phyloP scores from a whole-genome alignment of 2,797 vertebrate genomes.

The Alcedo atthis region DNA sequence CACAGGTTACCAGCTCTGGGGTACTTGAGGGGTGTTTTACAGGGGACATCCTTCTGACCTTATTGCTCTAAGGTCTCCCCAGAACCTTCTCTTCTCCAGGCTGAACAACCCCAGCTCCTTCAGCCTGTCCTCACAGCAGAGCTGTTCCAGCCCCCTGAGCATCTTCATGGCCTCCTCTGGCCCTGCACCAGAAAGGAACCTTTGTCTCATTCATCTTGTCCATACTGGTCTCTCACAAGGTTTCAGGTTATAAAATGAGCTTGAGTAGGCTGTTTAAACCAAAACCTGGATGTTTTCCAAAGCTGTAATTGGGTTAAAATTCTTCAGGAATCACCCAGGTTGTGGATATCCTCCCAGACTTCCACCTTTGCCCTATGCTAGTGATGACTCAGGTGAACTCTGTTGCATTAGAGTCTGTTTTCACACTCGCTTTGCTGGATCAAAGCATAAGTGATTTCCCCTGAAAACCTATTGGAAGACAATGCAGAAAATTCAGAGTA shows the following conservation, averaged over 20 bases:
- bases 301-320: background rate
- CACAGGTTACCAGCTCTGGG: fast-evolving
- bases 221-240: background rate
- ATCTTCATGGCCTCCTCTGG: too few species aligned
- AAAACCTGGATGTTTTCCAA: background rate
- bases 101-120: too few species aligned
- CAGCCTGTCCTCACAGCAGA: too few species aligned
- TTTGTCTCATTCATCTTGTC: background rate
- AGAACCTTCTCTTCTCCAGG: too few species aligned
- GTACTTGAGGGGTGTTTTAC: background rate
- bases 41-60: background rate
- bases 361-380: background rate
- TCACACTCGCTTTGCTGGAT: background rate
- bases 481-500: background rate
- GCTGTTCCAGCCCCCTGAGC: too few species aligned
- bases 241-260: background rate
- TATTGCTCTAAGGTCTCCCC: too few species aligned
- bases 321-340: background rate
- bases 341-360: background rate
- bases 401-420: background rate
- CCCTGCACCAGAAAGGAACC: too few species aligned
- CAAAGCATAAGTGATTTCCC: background rate
- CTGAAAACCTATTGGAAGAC: background rate
- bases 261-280: background rate
- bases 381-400: background rate